These are phyloP conservation scores for Camelus dromedarius DNA, from an alignment of 2,113 vertebrate species.

Conservation along the genomic window DNA sequence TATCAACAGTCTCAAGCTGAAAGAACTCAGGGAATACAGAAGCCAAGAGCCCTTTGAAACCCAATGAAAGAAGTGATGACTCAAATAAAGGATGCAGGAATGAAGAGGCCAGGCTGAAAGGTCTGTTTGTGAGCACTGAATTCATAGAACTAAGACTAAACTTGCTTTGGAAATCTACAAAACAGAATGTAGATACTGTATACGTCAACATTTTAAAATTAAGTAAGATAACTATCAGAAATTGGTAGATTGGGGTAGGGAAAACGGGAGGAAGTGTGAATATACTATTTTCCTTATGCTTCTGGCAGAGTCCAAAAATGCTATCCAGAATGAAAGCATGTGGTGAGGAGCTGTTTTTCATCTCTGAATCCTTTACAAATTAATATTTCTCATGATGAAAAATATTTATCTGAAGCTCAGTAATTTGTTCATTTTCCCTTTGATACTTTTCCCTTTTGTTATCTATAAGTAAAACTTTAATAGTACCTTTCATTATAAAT, in stretches of 20 bases:
- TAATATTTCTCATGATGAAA: background rate
- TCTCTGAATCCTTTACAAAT: background rate
- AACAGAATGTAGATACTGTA: background rate
- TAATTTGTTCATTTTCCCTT: background rate
- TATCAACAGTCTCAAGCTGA: background rate
- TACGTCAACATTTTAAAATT: background rate
- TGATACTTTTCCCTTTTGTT: background rate
- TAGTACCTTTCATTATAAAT: background rate
- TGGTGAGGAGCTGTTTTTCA: background rate
- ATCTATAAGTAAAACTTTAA: background rate
- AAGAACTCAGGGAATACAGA: background rate
- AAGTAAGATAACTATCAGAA: background rate
- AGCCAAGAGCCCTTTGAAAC: constrained; percentile 63
- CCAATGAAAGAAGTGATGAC: constrained; percentile 31
- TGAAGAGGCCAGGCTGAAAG: background rate
- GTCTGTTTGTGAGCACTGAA: background rate
- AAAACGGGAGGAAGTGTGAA: background rate
- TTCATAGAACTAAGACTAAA: background rate
- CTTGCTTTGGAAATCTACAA: background rate
- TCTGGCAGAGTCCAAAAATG: background rate
- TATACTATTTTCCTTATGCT: background rate
- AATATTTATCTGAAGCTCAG: background rate
- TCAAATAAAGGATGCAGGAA: background rate
- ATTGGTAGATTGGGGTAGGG: background rate
- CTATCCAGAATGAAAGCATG: background rate